Conservation (phyloP, 92 coral and sea anemone species). For the Umimayanthus kanabou region DNA sequence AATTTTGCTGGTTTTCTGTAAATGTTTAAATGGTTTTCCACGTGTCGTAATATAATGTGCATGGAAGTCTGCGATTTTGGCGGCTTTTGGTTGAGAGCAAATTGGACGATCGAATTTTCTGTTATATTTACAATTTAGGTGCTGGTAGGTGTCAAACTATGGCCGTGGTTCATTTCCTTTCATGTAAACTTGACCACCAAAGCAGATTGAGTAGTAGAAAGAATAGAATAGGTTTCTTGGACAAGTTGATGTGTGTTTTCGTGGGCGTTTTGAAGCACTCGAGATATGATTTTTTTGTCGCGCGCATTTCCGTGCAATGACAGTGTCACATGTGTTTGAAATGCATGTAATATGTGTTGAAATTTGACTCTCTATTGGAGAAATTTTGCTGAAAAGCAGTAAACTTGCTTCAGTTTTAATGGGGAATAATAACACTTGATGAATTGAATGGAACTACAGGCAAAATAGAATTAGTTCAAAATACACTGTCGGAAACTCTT, state of each 20-base stretch:
- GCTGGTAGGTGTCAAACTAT: background rate
- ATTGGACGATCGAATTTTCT: constrained; percentile 7
- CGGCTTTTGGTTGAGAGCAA: background rate
- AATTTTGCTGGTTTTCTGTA: background rate
- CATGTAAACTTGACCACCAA: background rate
- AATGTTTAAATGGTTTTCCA: constrained; percentile 1
- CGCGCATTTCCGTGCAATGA: constrained; percentile 5
- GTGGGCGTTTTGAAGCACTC: constrained; percentile 20
- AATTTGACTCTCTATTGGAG: background rate
- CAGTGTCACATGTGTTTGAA: background rate
- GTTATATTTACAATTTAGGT: background rate
- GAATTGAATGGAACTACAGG: background rate
- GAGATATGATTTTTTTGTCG: background rate
- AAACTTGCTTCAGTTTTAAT: background rate
- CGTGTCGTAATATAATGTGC: background rate
- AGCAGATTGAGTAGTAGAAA: background rate
- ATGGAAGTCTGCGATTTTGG: background rate
- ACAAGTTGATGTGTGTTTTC: background rate
- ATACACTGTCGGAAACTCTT: background rate
- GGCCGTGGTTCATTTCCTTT: constrained; percentile 16
- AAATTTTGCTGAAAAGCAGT: background rate
- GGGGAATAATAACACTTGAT: background rate
- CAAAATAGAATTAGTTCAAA: background rate
- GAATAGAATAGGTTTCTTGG: background rate
- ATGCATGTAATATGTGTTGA: background rate